Evolutionary conservation across 2,888 invertebrate genomes (phyloP).

Genomic region (Abrostola triplasia): DNA sequence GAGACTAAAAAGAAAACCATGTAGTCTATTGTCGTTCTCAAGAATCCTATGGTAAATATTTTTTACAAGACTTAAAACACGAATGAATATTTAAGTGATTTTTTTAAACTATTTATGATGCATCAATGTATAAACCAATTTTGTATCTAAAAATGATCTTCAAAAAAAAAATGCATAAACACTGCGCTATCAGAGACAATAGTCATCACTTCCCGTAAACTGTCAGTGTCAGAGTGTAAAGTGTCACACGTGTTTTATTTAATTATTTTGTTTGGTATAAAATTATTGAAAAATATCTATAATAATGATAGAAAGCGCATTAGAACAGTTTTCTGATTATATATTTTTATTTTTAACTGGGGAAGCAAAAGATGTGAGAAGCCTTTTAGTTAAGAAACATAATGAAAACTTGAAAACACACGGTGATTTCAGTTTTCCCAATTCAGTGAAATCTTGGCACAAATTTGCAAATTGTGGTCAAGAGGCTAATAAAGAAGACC

Average conservation of each 20-base stretch:
- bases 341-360: constrained; percentile 67
- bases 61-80: neutral
- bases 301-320: constrained; percentile 67
- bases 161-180: neutral
- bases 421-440: constrained; percentile 91
- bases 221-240: neutral
- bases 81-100: neutral
- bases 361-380: constrained; percentile 52
- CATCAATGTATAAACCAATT: too few relatives aligned
- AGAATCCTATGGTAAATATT: neutral
- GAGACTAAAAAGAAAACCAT: neutral
- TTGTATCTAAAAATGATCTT: neutral
- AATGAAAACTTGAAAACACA: constrained; percentile 84
- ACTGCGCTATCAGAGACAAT: neutral
- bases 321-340: constrained; percentile 63
- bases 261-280: constrained; percentile 9
- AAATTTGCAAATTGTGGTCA: constrained; percentile 59
- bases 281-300: neutral
- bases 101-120: too few relatives aligned
- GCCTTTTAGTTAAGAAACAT: constrained; percentile 87
- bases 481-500: constrained; percentile 41
- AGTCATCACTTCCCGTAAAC: neutral
- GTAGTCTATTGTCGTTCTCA: neutral
- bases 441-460: constrained; percentile 88
- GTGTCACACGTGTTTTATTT: constrained; percentile 30